A percentile compares a stretch with the other conserved stretches of the same genome.
Evolutionary conservation across 2,888 invertebrate species (phyloP).

Genomic region (Drosophila hamatofila): DNA sequence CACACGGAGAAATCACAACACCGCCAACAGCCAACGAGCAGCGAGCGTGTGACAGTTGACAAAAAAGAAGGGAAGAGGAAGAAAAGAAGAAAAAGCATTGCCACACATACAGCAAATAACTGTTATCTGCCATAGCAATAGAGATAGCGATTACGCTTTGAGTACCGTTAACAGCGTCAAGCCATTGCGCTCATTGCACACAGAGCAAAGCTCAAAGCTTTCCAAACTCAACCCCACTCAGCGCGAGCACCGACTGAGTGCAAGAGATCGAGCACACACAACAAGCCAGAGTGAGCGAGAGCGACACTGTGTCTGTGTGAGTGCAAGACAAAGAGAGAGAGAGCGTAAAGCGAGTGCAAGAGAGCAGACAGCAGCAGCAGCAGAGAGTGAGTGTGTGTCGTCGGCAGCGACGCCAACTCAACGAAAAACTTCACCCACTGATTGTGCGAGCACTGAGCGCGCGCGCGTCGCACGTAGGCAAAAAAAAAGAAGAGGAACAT

Average conservation of each 20-base stretch:
- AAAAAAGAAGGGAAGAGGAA: conserved; percentile 15
- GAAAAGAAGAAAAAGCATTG: conserved; percentile 52
- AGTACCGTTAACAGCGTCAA: conserved; percentile 59
- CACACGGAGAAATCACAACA: conserved; percentile 69
- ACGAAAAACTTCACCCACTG: conserved; percentile 53
- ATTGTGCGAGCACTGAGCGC: conserved; percentile 49
- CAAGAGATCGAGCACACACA: conserved; percentile 35
- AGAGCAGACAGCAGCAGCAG: conserved; percentile 1
- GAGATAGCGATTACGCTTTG: conserved; percentile 63
- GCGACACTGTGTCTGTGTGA: neutral
- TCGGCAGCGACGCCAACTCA: conserved; percentile 23
- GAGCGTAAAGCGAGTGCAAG: conserved; percentile 15
- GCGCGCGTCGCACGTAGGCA: conserved; percentile 50
- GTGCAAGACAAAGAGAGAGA: conserved; percentile 4
- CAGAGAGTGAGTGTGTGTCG: conserved; percentile 2
- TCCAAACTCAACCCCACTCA: conserved; percentile 35
- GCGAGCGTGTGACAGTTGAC: conserved; percentile 48
- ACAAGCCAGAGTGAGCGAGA: conserved; percentile 8
- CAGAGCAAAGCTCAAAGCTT: conserved; percentile 52
- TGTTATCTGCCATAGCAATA: conserved; percentile 55
- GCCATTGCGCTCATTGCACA: conserved; percentile 63
- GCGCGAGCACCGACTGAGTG: conserved; percentile 25
- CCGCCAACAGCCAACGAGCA: conserved; percentile 34
- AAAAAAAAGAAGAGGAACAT: conserved; percentile 9
- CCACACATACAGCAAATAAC: conserved; percentile 64